These are phyloP conservation scores for Dysdera silvatica DNA, from an alignment of 1,140 invertebrate species.

Conservation along the genomic window DNA sequence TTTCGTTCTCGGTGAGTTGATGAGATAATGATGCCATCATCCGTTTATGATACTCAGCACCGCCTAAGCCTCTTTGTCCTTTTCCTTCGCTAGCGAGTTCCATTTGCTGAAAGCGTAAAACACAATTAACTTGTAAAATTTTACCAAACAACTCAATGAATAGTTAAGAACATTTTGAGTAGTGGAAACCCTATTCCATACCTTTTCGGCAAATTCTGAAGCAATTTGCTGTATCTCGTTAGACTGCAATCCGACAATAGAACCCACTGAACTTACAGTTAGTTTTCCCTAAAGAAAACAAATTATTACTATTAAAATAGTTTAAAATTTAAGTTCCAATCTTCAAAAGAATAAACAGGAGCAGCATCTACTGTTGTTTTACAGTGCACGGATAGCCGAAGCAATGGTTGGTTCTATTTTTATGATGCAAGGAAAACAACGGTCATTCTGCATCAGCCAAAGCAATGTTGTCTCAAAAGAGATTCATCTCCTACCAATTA, in stretches of 20 bases:
- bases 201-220: constrained; percentile 45
- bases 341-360: too few species aligned
- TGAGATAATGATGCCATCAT: constrained; percentile 37
- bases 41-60: constrained; percentile 44
- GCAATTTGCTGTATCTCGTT: constrained; percentile 45
- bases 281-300: constrained; percentile 43
- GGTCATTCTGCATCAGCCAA: too few species aligned
- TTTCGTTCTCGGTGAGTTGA: constrained; percentile 47
- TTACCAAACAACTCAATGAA: neutral
- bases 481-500: too few species aligned
- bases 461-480: too few species aligned
- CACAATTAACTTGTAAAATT: neutral
- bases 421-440: too few species aligned
- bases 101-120: constrained; percentile 22
- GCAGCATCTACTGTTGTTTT: too few species aligned
- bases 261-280: constrained; percentile 45
- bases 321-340: too few species aligned
- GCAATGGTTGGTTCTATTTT: too few species aligned
- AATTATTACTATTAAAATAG: too few species aligned
- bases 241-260: constrained; percentile 46
- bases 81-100: constrained; percentile 31
- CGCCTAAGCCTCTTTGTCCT: constrained; percentile 34
- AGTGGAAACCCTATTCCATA: constrained; percentile 21
- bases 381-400: too few species aligned
- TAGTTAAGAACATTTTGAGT: neutral